A percentile compares a stretch with the other conserved stretches of the same genome.
These are phyloP conservation scores for Piprites chloris DNA, from an alignment of 2,113 vertebrate genomes.

Conservation along the genomic window DNA sequence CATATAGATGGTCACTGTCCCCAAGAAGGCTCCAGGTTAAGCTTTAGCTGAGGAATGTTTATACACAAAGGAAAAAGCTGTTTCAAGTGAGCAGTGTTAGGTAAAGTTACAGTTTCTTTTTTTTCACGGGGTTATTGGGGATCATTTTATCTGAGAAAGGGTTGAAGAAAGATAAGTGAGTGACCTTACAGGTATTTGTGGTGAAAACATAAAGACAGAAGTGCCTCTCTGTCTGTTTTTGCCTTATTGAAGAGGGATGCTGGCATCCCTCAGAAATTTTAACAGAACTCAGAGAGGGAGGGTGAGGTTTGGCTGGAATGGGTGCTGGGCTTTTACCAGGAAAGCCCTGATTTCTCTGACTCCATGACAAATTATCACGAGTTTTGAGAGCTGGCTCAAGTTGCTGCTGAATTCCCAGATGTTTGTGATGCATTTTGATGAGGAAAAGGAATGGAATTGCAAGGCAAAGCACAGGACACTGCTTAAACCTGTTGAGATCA, in stretches of 20 bases:
- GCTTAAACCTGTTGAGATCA: neutral
- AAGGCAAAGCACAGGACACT: neutral
- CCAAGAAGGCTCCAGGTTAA: neutral
- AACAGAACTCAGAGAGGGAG: neutral
- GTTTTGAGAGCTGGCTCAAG: neutral
- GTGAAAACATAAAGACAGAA: neutral
- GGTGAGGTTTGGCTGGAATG: neutral
- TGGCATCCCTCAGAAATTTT: neutral
- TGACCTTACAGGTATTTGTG: neutral
- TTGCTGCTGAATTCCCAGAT: neutral
- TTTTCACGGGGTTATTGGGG: neutral
- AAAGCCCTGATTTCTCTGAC: neutral
- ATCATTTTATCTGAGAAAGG: neutral
- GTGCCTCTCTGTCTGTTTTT: neutral
- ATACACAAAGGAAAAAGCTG: neutral
- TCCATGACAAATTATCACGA: neutral
- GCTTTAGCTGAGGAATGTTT: neutral
- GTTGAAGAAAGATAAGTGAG: neutral
- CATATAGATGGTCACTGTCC: neutral
- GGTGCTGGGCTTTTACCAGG: neutral
- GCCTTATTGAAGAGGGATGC: neutral
- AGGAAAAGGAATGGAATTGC: neutral
- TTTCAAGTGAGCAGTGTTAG: neutral
- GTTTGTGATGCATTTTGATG: neutral
- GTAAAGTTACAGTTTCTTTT: neutral